phyloP scores from a whole-genome alignment of 2,888 invertebrate genomes.

The Idaea aversata region DNA sequence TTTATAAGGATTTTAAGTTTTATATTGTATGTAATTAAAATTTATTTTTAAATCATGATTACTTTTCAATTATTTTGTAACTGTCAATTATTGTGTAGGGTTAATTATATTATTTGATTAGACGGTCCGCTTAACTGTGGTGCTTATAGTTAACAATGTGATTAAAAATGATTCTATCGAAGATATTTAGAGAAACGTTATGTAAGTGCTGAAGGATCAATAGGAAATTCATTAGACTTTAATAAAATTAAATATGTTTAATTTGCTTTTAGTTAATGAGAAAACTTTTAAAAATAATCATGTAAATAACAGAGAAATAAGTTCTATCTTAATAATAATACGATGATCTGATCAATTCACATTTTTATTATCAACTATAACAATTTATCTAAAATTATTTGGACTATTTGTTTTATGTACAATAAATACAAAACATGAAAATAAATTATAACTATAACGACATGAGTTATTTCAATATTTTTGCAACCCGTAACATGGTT shows the following conservation, averaged over 20 bases:
- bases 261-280: not conserved
- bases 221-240: not conserved
- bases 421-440: slow-evolving; percentile 48
- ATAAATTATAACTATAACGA: slow-evolving; percentile 23
- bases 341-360: slow-evolving; percentile 13
- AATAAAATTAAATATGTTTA: not conserved
- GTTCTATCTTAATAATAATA: not conserved
- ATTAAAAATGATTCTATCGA: slow-evolving; percentile 22
- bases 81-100: not conserved
- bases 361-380: slow-evolving; percentile 37
- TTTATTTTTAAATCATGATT: not conserved
- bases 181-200: slow-evolving; percentile 5
- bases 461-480: slow-evolving; percentile 17
- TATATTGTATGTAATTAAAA: slow-evolving; percentile 5
- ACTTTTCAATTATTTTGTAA: not conserved
- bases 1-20: slow-evolving; percentile 21
- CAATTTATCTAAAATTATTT: slow-evolving; percentile 35
- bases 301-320: not conserved
- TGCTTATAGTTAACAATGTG: slow-evolving; percentile 56
- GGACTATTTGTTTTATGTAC: slow-evolving; percentile 44
- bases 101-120: slow-evolving; percentile 12
- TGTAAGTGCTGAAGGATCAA: not conserved
- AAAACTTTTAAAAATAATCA: not conserved
- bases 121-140: slow-evolving; percentile 58
- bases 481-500: slow-evolving; percentile 10